Evolutionary conservation across 35 echinoderm and acorn worm species (phyloP), one percentile per base, ranked within the genome.

Genomic region (Heliocidaris tuberculata): DNA sequence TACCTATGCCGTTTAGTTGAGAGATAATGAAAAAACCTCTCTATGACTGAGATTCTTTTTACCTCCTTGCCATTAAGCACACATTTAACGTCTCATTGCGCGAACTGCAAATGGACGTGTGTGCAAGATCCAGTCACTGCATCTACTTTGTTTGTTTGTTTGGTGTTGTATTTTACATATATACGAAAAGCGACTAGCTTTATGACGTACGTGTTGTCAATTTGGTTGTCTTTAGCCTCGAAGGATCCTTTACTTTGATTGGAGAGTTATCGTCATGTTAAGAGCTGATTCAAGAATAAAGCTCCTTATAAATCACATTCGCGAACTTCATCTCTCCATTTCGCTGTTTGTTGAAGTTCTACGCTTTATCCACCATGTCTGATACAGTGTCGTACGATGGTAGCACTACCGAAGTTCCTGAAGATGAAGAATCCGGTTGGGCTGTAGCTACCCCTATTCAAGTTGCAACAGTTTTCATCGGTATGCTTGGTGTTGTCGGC

Each of bases 391-490:
- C 17, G 5, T 78, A 78, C 65, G 15, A n/a, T n/a, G 21, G 65
- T 78, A n/a, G 19, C 27, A 19, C 65, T 78, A 78, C 65, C 65
- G 21, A 21, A 78, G 21, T 9, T 56, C 52, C 52, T 15, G 52
- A 56, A 13, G 65, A 78, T 8, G 65, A n/a, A n/a, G 65, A 78
- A 7, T 78, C 65, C 3, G 65, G 65, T 0, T 78, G 65, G 65
- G 65, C 65, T 78, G 65, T 78, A 24, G 65, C 65, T 78, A 78
- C 65, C 27, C 65, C 65, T 78, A 78, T 89, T 24, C 91, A 93
- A 13, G 91, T 59, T 32, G 31, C 13, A 21, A 9, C 13, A 21
- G 29, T 93, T 59, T 59, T 93, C 91, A 93, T 93, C 91, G 91
- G 91, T 48, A 48, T 49, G 31, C 0, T 93, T 31, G 91, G 91